Evolutionary conservation across 2,113 vertebrate genomes (phyloP), one percentile per base, ranked within the genome.

Genomic region (Myrmecophaga tridactyla): DNA sequence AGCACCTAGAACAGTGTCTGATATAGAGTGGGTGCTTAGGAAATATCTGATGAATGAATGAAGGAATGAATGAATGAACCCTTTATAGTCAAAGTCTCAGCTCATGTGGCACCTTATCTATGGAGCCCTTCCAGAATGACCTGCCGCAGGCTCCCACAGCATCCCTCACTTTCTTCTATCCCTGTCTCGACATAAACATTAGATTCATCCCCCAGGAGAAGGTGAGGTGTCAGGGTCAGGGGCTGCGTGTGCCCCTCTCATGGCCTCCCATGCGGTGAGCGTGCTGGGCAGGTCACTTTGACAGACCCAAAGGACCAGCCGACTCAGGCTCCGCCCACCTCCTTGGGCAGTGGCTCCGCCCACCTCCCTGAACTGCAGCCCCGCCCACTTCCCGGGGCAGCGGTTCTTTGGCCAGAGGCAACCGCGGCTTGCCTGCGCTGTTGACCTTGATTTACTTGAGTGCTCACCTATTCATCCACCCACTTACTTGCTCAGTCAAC

Each of bases 221-320:
- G 23, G 70, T 9, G 17, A 46, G 34, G 7, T 3, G 34, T 53
- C 41, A 14, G 88, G 36, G 31, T 6, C 25, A 39, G 29, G 14
- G 60, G 53, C 7, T 48, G 17, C 18, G 56, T 80, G 29, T 6
- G 15, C 6, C 9, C 17, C 18, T 82, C 31, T 69, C 3, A 25
- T 1, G 39, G 56, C 14, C n/a, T 92, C 31, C 25, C 56, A 7
- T 0, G 4, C 12, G 4, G 20, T 31, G 13, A 15, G 31, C 34
- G 51, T 34, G 10, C 46, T 34, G n/a, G 25, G 62, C 9, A 14
- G 3, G 39, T 46, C 20, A 34, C n/a, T 60, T 36, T 62, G 73
- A 62, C 21, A 76, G 27, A 51, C 17, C 8, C 0, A 6, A 86
- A 51, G 1, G 0, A 2, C 4, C 20, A 9, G 43, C 13, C 1